These are phyloP conservation scores for Lepus europaeus DNA, from an alignment of 2,113 vertebrate genomes.

Conservation along the genomic window DNA sequence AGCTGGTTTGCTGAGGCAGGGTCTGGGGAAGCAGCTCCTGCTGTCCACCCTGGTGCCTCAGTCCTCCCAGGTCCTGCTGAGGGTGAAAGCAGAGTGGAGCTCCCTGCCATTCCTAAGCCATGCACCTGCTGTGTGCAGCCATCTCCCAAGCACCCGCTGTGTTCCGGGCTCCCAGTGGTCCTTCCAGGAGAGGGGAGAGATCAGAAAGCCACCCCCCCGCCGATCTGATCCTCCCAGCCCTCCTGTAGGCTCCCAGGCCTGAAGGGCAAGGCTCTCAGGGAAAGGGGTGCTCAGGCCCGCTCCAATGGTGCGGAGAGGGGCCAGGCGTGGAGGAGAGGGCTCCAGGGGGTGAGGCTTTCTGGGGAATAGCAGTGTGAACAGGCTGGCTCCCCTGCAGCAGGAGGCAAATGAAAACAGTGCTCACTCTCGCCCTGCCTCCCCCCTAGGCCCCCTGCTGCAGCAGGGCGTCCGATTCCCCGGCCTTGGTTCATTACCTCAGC, in stretches of 20 bases:
- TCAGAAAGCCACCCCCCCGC: neutral
- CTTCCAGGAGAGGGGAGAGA: neutral
- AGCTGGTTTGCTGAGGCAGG: neutral
- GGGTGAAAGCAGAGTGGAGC: neutral
- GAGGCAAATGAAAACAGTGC: neutral
- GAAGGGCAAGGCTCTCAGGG: neutral
- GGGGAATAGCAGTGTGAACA: neutral
- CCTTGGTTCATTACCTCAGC: neutral
- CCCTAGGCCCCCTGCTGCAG: neutral
- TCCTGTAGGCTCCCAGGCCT: neutral
- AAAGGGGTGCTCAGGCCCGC: conserved; percentile 38
- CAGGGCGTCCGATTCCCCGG: neutral
- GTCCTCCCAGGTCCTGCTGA: neutral
- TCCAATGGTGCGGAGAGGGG: conserved; percentile 59
- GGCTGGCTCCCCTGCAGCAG: neutral
- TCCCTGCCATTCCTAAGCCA: neutral
- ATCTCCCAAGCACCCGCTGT: neutral
- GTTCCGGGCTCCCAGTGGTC: neutral
- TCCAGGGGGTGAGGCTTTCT: neutral
- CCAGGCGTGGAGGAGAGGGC: conserved; percentile 40
- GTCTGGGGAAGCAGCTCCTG: neutral
- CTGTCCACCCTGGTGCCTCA: neutral
- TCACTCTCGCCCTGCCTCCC: neutral
- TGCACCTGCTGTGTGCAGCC: too few relatives aligned
- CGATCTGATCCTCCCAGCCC: neutral